phyloP scores from a whole-genome alignment of 1,140 invertebrate species.

The Lordiphosa mommai region DNA sequence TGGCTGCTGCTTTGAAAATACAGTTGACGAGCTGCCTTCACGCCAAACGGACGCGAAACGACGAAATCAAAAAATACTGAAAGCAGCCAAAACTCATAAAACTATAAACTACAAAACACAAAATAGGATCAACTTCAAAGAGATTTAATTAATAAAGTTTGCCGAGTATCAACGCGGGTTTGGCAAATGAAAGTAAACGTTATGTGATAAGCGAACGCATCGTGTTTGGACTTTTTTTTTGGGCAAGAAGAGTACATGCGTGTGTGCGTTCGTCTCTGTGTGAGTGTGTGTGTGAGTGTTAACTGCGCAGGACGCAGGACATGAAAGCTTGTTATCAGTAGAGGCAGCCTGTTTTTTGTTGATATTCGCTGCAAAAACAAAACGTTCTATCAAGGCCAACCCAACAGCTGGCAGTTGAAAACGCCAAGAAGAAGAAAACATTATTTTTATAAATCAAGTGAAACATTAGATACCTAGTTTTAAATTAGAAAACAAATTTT shows the following conservation, averaged over 20 bases:
- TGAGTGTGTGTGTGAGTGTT: slow-evolving; percentile 24
- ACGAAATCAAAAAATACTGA: neutral
- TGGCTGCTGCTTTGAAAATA: slow-evolving; percentile 28
- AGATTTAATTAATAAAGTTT: neutral
- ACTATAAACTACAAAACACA: slow-evolving; percentile 17
- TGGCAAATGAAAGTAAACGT: slow-evolving; percentile 29
- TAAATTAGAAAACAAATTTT: too few relatives aligned
- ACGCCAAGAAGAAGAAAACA: neutral
- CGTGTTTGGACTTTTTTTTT: too few relatives aligned
- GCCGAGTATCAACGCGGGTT: slow-evolving; percentile 9
- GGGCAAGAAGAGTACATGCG: slow-evolving; percentile 6
- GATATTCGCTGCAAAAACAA: slow-evolving; percentile 20
- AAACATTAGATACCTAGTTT: too few relatives aligned
- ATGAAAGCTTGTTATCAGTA: slow-evolving; percentile 52
- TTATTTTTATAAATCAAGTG: too few relatives aligned
- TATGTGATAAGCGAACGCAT: slow-evolving; percentile 46
- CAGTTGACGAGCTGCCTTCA: slow-evolving; percentile 71
- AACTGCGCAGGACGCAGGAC: slow-evolving; percentile 51
- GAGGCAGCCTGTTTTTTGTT: slow-evolving; percentile 22
- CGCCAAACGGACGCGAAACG: slow-evolving; percentile 55
- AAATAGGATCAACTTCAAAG: slow-evolving; percentile 15
- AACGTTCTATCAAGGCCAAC: slow-evolving; percentile 43
- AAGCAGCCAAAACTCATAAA: slow-evolving; percentile 33
- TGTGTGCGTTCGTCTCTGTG: slow-evolving; percentile 24
- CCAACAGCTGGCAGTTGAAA: slow-evolving; percentile 49